These are phyloP conservation scores for Seriola aureovittata DNA, from an alignment of 2,113 vertebrate species.

Conservation along the genomic window DNA sequence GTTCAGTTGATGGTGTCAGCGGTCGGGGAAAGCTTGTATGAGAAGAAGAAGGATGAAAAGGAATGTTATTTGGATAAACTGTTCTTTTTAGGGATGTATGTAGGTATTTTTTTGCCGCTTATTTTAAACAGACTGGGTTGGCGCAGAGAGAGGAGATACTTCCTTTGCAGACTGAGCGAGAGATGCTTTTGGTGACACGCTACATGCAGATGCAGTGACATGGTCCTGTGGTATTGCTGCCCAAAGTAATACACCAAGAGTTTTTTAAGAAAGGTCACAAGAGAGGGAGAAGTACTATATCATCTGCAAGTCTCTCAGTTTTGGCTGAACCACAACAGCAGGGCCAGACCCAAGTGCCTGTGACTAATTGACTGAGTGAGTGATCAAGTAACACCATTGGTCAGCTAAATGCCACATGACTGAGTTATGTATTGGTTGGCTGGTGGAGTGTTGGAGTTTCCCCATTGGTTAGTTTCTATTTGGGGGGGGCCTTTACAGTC, in stretches of 20 bases:
- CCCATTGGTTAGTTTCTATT: too few species aligned
- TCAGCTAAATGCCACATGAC: too few species aligned
- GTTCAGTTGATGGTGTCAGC: slow-evolving; percentile 74
- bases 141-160: slow-evolving; percentile 14
- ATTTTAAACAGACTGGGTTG: slow-evolving; percentile 7
- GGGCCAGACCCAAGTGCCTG: too few species aligned
- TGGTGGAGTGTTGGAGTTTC: too few species aligned
- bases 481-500: too few species aligned
- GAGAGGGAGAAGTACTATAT: not conserved
- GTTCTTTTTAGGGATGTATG: slow-evolving; percentile 18
- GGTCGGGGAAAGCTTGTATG: slow-evolving; percentile 46
- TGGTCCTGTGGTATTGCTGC: not conserved
- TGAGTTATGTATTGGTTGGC: too few species aligned
- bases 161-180: not conserved
- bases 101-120: slow-evolving; percentile 6
- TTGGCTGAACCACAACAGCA: not conserved
- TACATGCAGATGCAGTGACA: not conserved
- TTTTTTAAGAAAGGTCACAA: not conserved
- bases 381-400: too few species aligned
- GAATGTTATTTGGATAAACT: slow-evolving; percentile 65
- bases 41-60: slow-evolving; percentile 47
- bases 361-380: too few species aligned
- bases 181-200: not conserved
- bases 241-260: not conserved
- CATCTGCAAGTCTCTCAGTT: not conserved